phyloP scores from a whole-genome alignment of 2,888 invertebrate genomes.

The Papilio demoleus region DNA sequence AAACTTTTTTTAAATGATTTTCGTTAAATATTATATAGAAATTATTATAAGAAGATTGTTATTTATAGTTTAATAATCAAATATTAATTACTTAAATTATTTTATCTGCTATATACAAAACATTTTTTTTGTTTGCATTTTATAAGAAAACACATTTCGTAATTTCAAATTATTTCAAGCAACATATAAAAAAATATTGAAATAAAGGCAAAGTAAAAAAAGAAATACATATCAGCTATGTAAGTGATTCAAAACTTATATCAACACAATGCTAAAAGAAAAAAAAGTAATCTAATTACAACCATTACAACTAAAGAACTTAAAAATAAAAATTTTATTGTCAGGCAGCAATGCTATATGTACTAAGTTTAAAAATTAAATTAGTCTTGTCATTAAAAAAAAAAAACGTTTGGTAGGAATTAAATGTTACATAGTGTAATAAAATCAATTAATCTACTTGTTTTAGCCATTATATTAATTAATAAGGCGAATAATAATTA shows the following conservation, averaged over 20 bases:
- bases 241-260: conserved; percentile 43
- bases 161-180: conserved; percentile 40
- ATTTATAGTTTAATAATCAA: no score
- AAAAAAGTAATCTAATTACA: conserved; percentile 51
- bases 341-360: conserved; percentile 69
- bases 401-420: conserved; percentile 42
- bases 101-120: no score
- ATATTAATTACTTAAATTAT: no score
- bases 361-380: conserved; percentile 54
- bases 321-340: conserved; percentile 66
- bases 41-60: no score
- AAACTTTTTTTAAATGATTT: no score
- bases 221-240: conserved; percentile 12
- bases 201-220: neutral
- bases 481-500: conserved; percentile 61
- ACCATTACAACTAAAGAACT: conserved; percentile 55
- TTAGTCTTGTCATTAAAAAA: conserved; percentile 63
- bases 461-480: conserved; percentile 54
- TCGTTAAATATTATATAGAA: no score
- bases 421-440: conserved; percentile 41
- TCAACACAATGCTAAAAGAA: conserved; percentile 55
- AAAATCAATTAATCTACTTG: conserved; percentile 45
- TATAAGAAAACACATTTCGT: conserved; percentile 31
- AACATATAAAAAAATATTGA: conserved; percentile 44
- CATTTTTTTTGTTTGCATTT: no score